phyloP scores from a whole-genome alignment of 2,113 vertebrate genomes.

The Corythoichthys haematopterus region DNA sequence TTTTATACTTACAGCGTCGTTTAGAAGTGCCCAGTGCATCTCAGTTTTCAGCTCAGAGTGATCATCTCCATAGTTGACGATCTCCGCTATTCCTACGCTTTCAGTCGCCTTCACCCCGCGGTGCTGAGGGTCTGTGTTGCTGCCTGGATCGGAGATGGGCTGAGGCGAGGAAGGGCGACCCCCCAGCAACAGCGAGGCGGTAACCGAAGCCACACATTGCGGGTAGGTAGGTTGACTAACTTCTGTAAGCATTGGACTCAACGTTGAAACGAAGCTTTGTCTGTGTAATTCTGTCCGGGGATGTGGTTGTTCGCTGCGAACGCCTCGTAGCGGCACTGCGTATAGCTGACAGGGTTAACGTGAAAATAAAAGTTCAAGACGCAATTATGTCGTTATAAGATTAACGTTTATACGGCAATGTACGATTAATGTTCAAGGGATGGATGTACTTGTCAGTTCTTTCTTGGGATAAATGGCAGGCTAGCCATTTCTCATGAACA shows the following conservation, averaged over 20 bases:
- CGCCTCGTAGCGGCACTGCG: conserved; percentile 2
- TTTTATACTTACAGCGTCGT: neutral
- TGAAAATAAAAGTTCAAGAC: conserved; percentile 11
- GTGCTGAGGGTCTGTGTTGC: neutral
- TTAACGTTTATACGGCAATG: neutral
- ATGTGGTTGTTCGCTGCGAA: neutral
- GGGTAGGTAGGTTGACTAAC: conserved; percentile 21
- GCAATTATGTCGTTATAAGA: neutral
- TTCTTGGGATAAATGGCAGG: conserved; percentile 21
- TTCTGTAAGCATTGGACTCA: rapidly evolving
- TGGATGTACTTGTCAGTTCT: neutral
- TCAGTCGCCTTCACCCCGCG: neutral
- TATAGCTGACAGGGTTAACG: conserved; percentile 28
- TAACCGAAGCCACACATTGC: conserved; percentile 11
- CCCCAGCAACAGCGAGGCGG: conserved; percentile 1
- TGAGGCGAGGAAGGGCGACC: conserved; percentile 35
- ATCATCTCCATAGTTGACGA: conserved; percentile 1
- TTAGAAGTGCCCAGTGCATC: neutral
- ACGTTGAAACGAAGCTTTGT: neutral
- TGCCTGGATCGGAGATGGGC: conserved; percentile 51
- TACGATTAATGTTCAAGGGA: neutral
- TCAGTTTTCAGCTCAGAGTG: neutral
- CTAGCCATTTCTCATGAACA: conserved; percentile 21
- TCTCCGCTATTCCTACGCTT: conserved; percentile 8
- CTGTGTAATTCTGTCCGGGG: conserved; percentile 4